Base-by-base conservation (phyloP, 2,797 vertebrate genomes). In the Tokudaia tokunoshimensis region DNA sequence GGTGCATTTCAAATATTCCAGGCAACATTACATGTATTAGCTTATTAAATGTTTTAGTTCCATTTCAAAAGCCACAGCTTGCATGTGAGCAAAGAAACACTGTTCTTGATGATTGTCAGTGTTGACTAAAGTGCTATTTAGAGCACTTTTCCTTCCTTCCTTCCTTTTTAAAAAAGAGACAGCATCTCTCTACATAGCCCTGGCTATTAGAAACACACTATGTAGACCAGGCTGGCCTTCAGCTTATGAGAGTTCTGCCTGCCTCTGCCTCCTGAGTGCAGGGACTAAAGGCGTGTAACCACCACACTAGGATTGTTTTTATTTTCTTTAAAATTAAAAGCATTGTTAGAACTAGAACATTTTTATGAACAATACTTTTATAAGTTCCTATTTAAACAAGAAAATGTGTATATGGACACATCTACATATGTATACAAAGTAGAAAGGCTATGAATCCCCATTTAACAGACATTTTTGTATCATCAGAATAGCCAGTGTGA, bases 21-120 rank as follows among this genome's bases (percentile, higher is more conserved):
- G 59, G 20, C 61, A 37, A 10, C 50, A 59, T 70, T 80, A 13
- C 1, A 14, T 76, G 7, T 55, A 52, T 83, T 88, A 92, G 52
- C 17, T 96, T 31, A 81, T 19, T 57, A 91, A 91, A 70, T 97
- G 15, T 41, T 94, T 61, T n/a, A n/a, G 0, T 94, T 37, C 79
- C 6, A 13, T 31, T 47, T 57, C 41, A 91, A 14, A 55, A 65
- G 37, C 34, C 17, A 74, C 9, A 13, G 67, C 92, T 92, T 78
- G 75, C 78, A 65, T 9, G 22, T 14, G 1, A 83, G 50, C 67
- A 80, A 93, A 76, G 41, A 92, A 93, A 89, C 22, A 20, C 26
- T 52, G 0, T 83, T 55, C 34, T 95, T 59, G 81, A 20, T 44
- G 84, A 20, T 57, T 89, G 78, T 88, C 84, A 31, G 12, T 70